These are phyloP conservation scores for Oreochromis aureus DNA, from an alignment of 2,113 vertebrate species.

Conservation along the genomic window DNA sequence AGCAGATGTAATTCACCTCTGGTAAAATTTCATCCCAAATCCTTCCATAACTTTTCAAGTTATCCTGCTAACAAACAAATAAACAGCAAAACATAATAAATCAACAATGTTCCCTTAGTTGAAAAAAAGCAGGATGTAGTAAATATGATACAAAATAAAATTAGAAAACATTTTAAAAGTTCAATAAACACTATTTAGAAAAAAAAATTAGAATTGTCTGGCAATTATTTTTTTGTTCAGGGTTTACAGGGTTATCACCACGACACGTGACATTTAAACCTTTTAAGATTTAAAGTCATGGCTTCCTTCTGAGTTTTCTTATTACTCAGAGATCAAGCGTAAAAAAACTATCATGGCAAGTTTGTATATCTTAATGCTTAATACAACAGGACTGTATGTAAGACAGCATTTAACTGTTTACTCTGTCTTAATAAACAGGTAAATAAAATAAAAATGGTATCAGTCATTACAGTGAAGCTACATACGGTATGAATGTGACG, in stretches of 20 bases:
- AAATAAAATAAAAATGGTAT: neutral
- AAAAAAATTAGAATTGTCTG: accelerated
- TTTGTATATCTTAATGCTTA: neutral
- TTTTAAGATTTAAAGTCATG: neutral
- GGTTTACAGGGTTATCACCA: neutral
- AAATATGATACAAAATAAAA: neutral
- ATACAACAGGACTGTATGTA: neutral
- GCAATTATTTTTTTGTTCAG: neutral
- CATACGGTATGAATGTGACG: neutral
- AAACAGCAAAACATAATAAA: neutral
- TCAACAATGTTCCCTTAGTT: accelerated
- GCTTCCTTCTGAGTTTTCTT: neutral
- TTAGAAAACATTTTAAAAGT: neutral
- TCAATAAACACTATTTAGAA: neutral
- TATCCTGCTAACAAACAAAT: neutral
- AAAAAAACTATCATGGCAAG: neutral
- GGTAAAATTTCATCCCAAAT: neutral
- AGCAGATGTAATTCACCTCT: neutral
- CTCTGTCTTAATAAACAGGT: neutral
- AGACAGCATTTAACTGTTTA: neutral
- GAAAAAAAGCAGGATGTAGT: accelerated
- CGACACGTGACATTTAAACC: neutral
- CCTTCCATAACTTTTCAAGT: neutral
- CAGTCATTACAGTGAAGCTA: neutral
- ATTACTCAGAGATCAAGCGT: neutral